phyloP scores from a whole-genome alignment of 2,113 vertebrate species.

The Puma concolor region DNA sequence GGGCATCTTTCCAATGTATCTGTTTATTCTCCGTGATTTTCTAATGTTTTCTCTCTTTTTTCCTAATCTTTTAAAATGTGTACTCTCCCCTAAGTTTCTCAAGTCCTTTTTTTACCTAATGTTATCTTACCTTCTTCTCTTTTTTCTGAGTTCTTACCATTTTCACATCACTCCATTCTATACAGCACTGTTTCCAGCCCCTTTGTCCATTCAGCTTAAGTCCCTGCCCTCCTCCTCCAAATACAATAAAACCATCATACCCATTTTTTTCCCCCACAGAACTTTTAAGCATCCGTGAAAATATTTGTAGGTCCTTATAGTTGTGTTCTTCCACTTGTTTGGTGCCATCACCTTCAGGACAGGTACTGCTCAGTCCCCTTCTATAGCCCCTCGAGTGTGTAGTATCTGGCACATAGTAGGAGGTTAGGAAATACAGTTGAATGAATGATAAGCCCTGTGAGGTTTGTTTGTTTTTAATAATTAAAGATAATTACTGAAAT shows the following conservation, averaged over 20 bases:
- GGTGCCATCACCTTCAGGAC: not conserved
- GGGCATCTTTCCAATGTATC: not conserved
- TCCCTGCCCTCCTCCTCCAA: not conserved
- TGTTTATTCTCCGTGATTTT: not conserved
- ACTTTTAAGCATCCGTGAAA: not conserved
- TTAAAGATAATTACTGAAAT: not conserved
- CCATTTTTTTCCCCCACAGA: not conserved
- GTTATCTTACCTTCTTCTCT: not conserved
- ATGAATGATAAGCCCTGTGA: not conserved
- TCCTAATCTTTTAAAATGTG: not conserved
- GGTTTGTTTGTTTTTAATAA: not conserved
- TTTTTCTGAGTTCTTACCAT: not conserved
- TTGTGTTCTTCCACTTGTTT: not conserved
- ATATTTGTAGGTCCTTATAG: not conserved
- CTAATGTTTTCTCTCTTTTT: not conserved
- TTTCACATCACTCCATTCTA: not conserved
- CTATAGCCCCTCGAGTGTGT: not conserved
- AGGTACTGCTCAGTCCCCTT: not conserved
- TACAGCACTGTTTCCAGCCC: not conserved
- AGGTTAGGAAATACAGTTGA: not conserved
- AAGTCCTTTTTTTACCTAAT: not conserved
- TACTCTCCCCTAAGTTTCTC: not conserved
- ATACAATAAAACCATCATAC: not conserved
- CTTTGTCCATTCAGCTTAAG: not conserved
- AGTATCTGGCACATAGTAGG: not conserved